Percentiles rank a stretch among this genome's conserved stretches.
phyloP scores from a whole-genome alignment of 2,113 vertebrate species.

The Chlorocebus sabaeus region DNA sequence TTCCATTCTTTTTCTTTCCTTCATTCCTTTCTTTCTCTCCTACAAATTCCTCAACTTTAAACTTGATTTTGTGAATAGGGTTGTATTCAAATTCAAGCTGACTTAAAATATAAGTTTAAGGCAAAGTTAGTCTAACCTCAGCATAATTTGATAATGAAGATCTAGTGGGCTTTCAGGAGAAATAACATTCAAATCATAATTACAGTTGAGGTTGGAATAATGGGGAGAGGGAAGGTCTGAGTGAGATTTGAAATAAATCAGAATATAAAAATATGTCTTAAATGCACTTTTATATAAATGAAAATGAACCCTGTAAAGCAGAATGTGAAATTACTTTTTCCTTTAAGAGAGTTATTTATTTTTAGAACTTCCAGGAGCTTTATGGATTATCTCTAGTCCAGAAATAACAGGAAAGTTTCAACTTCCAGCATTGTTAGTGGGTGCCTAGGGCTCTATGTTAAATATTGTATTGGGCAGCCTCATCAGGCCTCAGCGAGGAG shows the following conservation, averaged over 20 bases:
- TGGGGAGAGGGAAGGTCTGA: background rate
- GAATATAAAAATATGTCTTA: slow-evolving; percentile 5
- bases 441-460: background rate
- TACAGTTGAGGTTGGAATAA: background rate
- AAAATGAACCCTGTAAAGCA: background rate
- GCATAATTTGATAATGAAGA: slow-evolving; percentile 16
- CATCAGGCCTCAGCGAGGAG: background rate
- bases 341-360: background rate
- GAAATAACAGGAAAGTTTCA: background rate
- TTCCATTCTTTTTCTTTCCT: too few species aligned
- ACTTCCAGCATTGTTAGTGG: background rate
- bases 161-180: background rate
- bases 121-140: slow-evolving; percentile 4
- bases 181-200: slow-evolving; percentile 16
- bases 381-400: background rate
- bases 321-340: background rate
- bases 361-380: background rate
- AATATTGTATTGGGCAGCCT: background rate
- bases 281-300: slow-evolving; percentile 7
- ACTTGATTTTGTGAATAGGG: background rate
- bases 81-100: slow-evolving; percentile 7
- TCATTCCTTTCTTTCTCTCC: background rate
- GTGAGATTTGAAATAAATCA: slow-evolving; percentile 25
- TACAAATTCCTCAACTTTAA: slow-evolving; percentile 3
- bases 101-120: slow-evolving; percentile 34